Conservation (phyloP, 1,140 invertebrate genomes). For the Cyclargus thomasi region DNA sequence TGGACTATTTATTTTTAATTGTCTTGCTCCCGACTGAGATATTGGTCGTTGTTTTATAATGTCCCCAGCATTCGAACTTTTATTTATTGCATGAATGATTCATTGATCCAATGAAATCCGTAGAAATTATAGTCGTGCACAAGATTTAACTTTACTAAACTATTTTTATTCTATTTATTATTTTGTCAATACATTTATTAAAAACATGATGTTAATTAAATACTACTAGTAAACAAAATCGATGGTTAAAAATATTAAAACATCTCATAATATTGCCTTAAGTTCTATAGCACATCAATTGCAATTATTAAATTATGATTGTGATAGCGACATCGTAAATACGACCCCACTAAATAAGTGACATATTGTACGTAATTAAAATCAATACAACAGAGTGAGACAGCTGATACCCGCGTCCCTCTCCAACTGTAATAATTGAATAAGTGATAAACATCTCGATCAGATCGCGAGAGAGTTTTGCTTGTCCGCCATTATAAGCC, state of each 20-base stretch:
- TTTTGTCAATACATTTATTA: too few species aligned
- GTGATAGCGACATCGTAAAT: not conserved
- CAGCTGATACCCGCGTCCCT: not conserved
- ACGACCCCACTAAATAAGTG: not conserved
- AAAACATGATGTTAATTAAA: too few species aligned
- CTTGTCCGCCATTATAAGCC: not conserved
- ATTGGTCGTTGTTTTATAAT: not conserved
- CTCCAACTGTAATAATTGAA: not conserved
- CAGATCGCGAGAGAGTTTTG: not conserved
- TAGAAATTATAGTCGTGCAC: too few species aligned
- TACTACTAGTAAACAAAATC: too few species aligned
- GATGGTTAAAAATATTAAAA: too few species aligned
- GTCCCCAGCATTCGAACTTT: not conserved
- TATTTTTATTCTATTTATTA: too few species aligned
- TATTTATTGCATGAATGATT: not conserved
- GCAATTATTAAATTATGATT: not conserved
- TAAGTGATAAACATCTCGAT: not conserved
- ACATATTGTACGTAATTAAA: not conserved
- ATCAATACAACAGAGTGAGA: not conserved
- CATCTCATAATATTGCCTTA: too few species aligned
- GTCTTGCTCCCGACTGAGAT: not conserved
- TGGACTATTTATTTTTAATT: constrained; percentile 13
- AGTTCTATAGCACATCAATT: too few species aligned
- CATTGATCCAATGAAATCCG: too few species aligned
- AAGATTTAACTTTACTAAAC: too few species aligned